Evolutionary conservation across 2,888 invertebrate genomes (phyloP), one percentile per base, ranked within the genome.

Genomic region (Volucella inanis): DNA sequence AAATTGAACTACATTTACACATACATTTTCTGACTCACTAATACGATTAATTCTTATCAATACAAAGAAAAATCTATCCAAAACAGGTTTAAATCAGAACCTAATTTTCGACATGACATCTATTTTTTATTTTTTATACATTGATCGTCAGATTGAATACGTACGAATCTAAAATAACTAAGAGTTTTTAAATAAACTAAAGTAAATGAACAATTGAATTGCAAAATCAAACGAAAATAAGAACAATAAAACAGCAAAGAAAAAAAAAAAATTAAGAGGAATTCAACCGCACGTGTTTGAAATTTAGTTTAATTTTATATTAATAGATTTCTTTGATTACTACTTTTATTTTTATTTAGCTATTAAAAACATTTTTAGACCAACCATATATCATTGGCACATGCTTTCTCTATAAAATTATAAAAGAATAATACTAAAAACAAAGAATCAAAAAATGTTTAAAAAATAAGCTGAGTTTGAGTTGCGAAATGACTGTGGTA

Each of bases 271-370:
- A 31, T 31, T 4, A 31, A 31, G 31, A 31, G 31, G 31, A 62
- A 65, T 49, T 55, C 18, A 41, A 39, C 38, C 31, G 57, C 75
- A 76, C 75, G 75, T 76, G 75, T 76, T 59, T 57, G 49, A 59
- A 67, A 67, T 65, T 65, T 57, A 41, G 41, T 65, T 57, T 31
- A 57, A 57, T 67, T 41, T 67, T 67, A 31, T 76, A 76, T 67
- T 67, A 59, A 57, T 75, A 75, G 65, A 47, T 22, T 22, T 49
- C 64, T 74, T 74, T 74, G 54, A 74, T 52, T 31, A 31, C 31
- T 31, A 31, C 31, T 31, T 31, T 31, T 6, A 31, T 31, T 31
- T 31, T 6, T 31, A 31, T 31, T 31, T 31, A 31, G 31, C 31
- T 31, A 31, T 31, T 31, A 62, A 39, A 54, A 31, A 55, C 14